Base-by-base conservation (phyloP, 2,888 invertebrate species). In the Brachypterus glaber region DNA sequence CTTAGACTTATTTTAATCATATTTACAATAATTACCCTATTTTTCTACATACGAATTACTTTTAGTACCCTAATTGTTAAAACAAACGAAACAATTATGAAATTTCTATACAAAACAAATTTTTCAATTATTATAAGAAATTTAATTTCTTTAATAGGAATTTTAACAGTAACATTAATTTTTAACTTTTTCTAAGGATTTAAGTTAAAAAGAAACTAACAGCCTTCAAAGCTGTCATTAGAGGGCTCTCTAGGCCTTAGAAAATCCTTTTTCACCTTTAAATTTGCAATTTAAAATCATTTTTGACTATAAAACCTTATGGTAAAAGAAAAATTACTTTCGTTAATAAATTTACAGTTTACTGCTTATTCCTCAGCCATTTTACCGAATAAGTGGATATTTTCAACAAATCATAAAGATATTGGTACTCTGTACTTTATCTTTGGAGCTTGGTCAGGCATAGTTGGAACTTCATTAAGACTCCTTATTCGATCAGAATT, bases 331-430 rank as follows among this genome's bases (percentile, higher is more conserved):
- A n/a, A n/a, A 64, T 67, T 64, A 67, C 43, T 47, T 49, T 56
- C 54, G 49, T 71, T 55, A 68, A 73, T 74, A 76, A 70, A 74
- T 76, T 76, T 74, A 75, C 74, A 76, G 67, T 74, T 71, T 75
- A 74, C 67, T 63, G 69, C 74, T 68, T 74, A 66, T 52, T 21
- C 49, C 66, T 76, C 75, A 73, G 74, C 70, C 74, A 76, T 71
- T 72, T 72, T 72, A 73, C 69, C 62, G 63, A 68, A 69, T 70
- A 78, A 77, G 71, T 81, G 80, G 69, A 58, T 81, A 59, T 77
- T 71, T 59, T 79, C 77, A 41, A 78, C 77, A 57, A 78, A 79
- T 68, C 82, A 83, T 71, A 83, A 82, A 69, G 77, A 82, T 70
- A 83, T 82, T 73, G 80, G 79, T 52, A 77, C 77, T 44, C 62